These are phyloP conservation scores for Taxidea taxus DNA, from an alignment of 2,113 vertebrate species.

Conservation along the genomic window DNA sequence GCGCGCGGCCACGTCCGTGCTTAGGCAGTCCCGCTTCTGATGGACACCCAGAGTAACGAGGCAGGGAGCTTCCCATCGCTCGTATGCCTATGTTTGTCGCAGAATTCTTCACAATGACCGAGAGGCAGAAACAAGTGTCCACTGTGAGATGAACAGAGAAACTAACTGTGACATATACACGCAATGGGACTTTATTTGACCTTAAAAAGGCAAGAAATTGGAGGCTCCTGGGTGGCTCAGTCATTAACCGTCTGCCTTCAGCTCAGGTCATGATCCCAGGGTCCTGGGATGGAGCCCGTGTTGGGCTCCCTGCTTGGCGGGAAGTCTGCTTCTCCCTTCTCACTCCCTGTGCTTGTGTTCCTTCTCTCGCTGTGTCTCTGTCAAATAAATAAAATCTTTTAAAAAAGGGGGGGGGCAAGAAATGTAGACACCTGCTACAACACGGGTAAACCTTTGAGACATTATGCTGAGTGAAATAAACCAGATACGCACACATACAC, in stretches of 20 bases:
- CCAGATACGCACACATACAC: not conserved
- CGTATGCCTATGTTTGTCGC: not conserved
- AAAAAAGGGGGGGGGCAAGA: not conserved
- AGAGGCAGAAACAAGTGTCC: not conserved
- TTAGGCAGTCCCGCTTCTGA: not conserved
- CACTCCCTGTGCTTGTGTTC: too few species aligned
- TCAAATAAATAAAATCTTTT: too few species aligned
- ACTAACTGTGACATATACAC: not conserved
- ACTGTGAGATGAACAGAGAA: not conserved
- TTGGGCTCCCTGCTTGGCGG: too few species aligned
- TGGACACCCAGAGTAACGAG: not conserved
- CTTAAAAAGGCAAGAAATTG: not conserved
- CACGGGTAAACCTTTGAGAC: not conserved
- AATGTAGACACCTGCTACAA: not conserved
- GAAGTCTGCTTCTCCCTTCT: too few species aligned
- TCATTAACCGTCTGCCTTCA: too few species aligned
- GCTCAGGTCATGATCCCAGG: too few species aligned
- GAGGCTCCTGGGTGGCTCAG: too few species aligned
- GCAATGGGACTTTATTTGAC: not conserved
- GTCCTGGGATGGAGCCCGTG: too few species aligned
- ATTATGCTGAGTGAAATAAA: not conserved
- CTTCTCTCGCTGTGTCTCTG: too few species aligned
- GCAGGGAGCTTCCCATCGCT: not conserved
- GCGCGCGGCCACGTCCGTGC: rapidly evolving
- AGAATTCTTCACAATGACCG: too few species aligned